These are phyloP conservation scores for Prosapia bicincta DNA, from an alignment of 2,888 invertebrate genomes.

Conservation along the genomic window DNA sequence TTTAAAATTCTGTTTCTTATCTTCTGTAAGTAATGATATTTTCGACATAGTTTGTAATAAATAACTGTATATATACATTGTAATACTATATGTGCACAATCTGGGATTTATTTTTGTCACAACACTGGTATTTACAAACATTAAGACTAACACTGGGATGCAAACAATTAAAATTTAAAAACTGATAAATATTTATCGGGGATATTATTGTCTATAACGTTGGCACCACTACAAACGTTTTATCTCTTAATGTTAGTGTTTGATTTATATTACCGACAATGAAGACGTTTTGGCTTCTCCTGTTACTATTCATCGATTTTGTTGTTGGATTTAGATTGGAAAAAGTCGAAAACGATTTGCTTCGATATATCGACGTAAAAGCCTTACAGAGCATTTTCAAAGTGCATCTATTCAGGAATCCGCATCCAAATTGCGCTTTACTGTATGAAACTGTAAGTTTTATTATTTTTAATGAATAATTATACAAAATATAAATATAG, in stretches of 20 bases:
- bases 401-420: not conserved
- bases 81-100: too few species aligned
- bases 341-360: not conserved
- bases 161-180: too few species aligned
- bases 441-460: not conserved
- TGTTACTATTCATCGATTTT: not conserved
- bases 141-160: too few species aligned
- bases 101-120: too few species aligned
- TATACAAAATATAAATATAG: too few species aligned
- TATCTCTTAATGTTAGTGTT: not conserved
- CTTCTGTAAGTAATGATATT: too few species aligned
- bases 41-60: too few species aligned
- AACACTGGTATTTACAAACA: too few species aligned
- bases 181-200: not conserved
- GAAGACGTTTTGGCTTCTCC: not conserved
- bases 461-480: too few species aligned
- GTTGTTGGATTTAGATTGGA: not conserved
- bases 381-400: not conserved
- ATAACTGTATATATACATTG: too few species aligned
- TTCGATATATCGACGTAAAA: not conserved
- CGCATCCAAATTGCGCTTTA: not conserved
- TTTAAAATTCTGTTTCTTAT: too few species aligned
- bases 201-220: not conserved
- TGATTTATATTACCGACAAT: not conserved
- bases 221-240: not conserved